Percentiles rank a stretch among this genome's conserved stretches.
These are phyloP conservation scores for Plestiodon gilberti DNA, from an alignment of 2,113 vertebrate species.

Conservation along the genomic window DNA sequence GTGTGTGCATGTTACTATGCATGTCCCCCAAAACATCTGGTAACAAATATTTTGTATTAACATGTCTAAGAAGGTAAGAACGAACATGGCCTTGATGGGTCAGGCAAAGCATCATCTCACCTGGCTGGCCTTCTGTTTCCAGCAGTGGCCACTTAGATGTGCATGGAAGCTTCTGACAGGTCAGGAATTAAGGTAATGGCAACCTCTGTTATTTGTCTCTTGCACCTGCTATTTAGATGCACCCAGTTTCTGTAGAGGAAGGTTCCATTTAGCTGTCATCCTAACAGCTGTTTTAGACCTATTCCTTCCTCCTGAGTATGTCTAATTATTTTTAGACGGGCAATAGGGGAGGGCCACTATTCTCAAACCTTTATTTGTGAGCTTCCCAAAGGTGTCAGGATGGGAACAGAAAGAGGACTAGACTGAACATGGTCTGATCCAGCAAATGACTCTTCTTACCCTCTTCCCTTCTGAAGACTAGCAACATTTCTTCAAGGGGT, in stretches of 20 bases:
- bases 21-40: too few species aligned
- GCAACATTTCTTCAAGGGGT: background rate
- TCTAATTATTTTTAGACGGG: background rate
- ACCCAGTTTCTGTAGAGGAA: too few species aligned
- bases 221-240: background rate
- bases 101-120: background rate
- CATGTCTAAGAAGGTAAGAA: background rate
- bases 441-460: background rate
- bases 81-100: background rate
- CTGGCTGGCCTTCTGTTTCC: background rate
- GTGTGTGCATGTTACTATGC: too few species aligned
- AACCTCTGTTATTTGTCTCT: too few species aligned
- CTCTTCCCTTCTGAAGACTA: background rate
- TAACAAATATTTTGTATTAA: too few species aligned
- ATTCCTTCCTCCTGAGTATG: background rate
- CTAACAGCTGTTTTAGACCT: background rate
- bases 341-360: too few species aligned
- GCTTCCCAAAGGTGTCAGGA: background rate
- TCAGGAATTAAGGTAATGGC: background rate
- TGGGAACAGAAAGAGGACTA: background rate
- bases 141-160: background rate
- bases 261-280: background rate
- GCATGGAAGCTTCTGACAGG: background rate
- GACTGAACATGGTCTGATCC: background rate
- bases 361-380: background rate